Base-by-base conservation (phyloP, 2,888 invertebrate genomes). In the Polietes domitor region DNA sequence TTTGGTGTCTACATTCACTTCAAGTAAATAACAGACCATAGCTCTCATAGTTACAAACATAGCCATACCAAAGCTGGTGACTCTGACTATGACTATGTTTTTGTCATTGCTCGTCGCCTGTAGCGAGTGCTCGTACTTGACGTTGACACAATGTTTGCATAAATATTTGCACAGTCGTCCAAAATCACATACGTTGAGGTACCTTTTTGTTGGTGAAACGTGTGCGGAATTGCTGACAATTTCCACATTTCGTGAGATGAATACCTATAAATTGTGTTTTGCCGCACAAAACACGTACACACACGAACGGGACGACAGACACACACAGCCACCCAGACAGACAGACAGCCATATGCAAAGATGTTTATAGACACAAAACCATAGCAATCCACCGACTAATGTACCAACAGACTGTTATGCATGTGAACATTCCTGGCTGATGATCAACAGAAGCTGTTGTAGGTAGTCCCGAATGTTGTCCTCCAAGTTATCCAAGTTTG, bases 141-240 rank as follows among this genome's bases (percentile, higher is more conserved):
- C 21, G 41, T n/a, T n/a, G n/a, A n/a, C n/a, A n/a, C 68, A 43
- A 65, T 21, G 68, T 43, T 68, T 68, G 41, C 4, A 19, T n/a
- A 15, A 15, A 12, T 68, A 43, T 68, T 68, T 68, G 43, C 21
- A 10, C 19, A 24, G 37, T 68, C 21, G 5, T 10, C 19, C 21
- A 65, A 43, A 68, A 68, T 24, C 41, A 68, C 41, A 68, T 24
- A 43, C 68, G 26, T 58, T 24, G 10, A 7, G 12, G 32, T 63
- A 63, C 28, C 24, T 21, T 53, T 53, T 21, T 53, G 21, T 17
- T 53, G 53, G 43, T 47, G 10, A 70, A 43, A 74, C 77, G 73
- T 82, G 77, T 74, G 10, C 41, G 21, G 77, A 74, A 74, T 77
- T 50, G 70, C 68, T 53, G 70, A 74, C 68, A 82, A 37, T 73